Conservation (phyloP, 2,113 vertebrate genomes). For the Ictalurus punctatus region DNA sequence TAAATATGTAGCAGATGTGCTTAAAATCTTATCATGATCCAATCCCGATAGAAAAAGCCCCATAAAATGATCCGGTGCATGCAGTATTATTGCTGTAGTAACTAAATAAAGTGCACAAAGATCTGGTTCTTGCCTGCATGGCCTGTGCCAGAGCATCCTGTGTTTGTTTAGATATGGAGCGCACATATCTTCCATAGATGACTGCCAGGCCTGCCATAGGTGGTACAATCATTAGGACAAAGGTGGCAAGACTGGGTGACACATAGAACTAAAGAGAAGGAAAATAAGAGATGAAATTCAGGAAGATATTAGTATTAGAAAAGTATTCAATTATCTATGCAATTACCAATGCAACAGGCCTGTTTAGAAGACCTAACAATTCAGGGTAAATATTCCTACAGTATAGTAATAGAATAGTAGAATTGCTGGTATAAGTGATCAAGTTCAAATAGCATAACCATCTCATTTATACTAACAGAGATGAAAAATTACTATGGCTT, state of each 20-base stretch:
- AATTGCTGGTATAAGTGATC: neutral
- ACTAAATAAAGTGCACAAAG: neutral
- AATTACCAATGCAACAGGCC: neutral
- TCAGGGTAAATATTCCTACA: neutral
- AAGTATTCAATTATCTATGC: neutral
- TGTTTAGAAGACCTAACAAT: neutral
- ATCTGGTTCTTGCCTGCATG: constrained; percentile 80
- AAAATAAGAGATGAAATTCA: neutral
- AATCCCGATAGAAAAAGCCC: neutral
- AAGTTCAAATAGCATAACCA: neutral
- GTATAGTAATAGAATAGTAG: neutral
- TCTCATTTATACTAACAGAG: neutral
- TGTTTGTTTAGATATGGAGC: constrained; percentile 84
- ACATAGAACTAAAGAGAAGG: constrained; percentile 83
- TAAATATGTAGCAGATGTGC: neutral
- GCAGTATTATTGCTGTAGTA: neutral
- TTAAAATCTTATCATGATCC: neutral
- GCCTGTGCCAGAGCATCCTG: constrained; percentile 93
- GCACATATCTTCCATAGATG: constrained; percentile 86
- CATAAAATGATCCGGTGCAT: neutral
- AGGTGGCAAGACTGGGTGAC: constrained; percentile 86
- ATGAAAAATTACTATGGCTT: neutral
- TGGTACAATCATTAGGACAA: constrained; percentile 89
- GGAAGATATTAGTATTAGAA: no score
- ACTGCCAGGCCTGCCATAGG: constrained; percentile 83